Percentiles rank a stretch among this genome's conserved stretches.
Evolutionary conservation across 2,113 vertebrate species (phyloP).

Genomic region (Nothobranchius furzeri): DNA sequence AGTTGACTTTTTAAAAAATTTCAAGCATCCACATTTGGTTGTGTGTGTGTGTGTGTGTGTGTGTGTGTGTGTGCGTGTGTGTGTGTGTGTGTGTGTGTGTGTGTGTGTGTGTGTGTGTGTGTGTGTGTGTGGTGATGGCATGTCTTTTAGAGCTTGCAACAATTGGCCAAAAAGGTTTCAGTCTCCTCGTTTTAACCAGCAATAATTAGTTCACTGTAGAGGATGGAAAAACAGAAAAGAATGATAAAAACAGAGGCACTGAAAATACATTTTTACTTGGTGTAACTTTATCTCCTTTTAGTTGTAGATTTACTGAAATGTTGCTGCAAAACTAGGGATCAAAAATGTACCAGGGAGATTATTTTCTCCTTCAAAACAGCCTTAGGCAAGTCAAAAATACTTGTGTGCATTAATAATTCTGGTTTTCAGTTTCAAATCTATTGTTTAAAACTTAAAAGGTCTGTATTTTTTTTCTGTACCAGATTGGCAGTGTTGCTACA

Average conservation of each 20-base stretch:
- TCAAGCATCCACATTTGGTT: too few species aligned
- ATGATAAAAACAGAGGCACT: not conserved
- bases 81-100: too few species aligned
- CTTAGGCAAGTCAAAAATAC: not conserved
- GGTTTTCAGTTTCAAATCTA: not conserved
- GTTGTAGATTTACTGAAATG: too few species aligned
- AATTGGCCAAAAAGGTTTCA: not conserved
- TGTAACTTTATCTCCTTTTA: not conserved
- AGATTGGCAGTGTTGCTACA: too few species aligned
- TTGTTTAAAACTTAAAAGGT: not conserved
- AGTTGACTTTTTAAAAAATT: too few species aligned
- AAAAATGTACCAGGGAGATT: not conserved
- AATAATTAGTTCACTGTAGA: too few species aligned
- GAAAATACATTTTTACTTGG: conserved; percentile 2
- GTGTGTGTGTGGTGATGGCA: too few species aligned
- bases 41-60: too few species aligned
- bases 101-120: too few species aligned
- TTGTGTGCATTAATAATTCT: not conserved
- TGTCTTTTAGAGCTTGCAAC: not conserved
- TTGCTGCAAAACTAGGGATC: not conserved
- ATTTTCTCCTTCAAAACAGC: not conserved
- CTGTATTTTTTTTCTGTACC: too few species aligned
- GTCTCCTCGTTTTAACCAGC: too few species aligned
- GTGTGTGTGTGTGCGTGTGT: too few species aligned
- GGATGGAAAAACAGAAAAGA: not conserved